These are phyloP conservation scores for Ormia ochracea DNA, from an alignment of 2,888 invertebrate species.

Conservation along the genomic window DNA sequence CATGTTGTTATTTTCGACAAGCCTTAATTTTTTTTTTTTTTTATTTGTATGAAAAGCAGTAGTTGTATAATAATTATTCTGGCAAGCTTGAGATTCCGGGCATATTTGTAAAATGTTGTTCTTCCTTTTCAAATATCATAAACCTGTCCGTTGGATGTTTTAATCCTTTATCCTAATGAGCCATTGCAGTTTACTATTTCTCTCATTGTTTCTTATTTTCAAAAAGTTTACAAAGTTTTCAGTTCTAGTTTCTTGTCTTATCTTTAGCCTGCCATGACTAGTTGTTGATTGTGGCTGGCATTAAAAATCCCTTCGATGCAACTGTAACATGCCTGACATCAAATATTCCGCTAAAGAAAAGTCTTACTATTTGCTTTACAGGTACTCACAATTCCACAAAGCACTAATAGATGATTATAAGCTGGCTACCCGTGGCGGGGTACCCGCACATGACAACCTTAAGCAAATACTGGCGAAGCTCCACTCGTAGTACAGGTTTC, in stretches of 20 bases:
- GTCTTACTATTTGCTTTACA: slow-evolving; percentile 21
- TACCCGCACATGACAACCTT: background rate
- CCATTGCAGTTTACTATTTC: background rate
- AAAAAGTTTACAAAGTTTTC: background rate
- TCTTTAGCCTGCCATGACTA: background rate
- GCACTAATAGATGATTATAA: background rate
- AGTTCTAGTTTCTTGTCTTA: background rate
- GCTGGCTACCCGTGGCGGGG: background rate
- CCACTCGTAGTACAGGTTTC: background rate
- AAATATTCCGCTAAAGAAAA: slow-evolving; percentile 60
- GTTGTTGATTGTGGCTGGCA: slow-evolving; percentile 45
- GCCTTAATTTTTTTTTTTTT: no score
- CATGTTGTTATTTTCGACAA: no score
- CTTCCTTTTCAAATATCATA: background rate
- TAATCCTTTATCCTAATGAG: background rate
- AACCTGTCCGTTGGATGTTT: background rate
- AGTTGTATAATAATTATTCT: no score
- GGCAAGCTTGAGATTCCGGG: no score
- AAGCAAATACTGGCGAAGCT: background rate
- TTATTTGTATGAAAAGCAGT: no score
- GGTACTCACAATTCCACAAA: background rate
- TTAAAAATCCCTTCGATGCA: slow-evolving; percentile 64
- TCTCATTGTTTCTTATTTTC: background rate
- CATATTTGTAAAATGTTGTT: background rate
- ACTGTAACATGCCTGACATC: slow-evolving; percentile 62